A percentile compares a stretch with the other conserved stretches of the same genome.
phyloP scores from a whole-genome alignment of 2,797 vertebrate species.

The Cetoscarus ocellatus region DNA sequence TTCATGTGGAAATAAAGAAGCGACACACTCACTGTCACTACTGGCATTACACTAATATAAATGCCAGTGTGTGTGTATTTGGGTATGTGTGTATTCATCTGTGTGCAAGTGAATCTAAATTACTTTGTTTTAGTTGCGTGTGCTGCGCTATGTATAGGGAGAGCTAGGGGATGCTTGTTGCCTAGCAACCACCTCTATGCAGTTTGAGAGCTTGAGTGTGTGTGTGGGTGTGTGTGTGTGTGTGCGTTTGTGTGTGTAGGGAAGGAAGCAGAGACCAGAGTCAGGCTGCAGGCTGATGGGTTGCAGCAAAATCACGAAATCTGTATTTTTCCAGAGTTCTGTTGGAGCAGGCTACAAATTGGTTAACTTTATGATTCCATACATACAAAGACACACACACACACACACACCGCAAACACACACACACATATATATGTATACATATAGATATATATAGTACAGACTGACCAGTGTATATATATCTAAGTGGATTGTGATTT shows the following conservation, averaged over 20 bases:
- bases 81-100: conserved; percentile 10
- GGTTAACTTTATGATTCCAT: conserved; percentile 9
- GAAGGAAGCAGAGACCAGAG: conserved; percentile 27
- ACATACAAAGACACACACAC: too few species aligned
- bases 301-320: conserved; percentile 70
- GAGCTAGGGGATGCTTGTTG: conserved; percentile 81
- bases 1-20: conserved; percentile 51
- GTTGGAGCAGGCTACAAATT: conserved; percentile 49
- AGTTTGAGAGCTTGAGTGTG: conserved; percentile 38
- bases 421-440: too few species aligned
- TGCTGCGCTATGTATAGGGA: conserved; percentile 71
- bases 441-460: too few species aligned
- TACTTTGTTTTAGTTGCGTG: conserved; percentile 32
- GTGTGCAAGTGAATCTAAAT: conserved; percentile 26
- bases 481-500: too few species aligned
- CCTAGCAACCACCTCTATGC: conserved; percentile 79
- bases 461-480: too few species aligned
- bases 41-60: conserved; percentile 28
- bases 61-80: conserved; percentile 27
- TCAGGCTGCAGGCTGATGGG: conserved; percentile 51
- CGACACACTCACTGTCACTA: conserved; percentile 36
- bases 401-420: too few species aligned
- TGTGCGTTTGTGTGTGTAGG: conserved; percentile 23
- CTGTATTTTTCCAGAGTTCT: conserved; percentile 69
- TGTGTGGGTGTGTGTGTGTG: conserved; percentile 30